Base-by-base conservation (phyloP, 2,888 invertebrate genomes). In the Phyllotreta cruciferae region DNA sequence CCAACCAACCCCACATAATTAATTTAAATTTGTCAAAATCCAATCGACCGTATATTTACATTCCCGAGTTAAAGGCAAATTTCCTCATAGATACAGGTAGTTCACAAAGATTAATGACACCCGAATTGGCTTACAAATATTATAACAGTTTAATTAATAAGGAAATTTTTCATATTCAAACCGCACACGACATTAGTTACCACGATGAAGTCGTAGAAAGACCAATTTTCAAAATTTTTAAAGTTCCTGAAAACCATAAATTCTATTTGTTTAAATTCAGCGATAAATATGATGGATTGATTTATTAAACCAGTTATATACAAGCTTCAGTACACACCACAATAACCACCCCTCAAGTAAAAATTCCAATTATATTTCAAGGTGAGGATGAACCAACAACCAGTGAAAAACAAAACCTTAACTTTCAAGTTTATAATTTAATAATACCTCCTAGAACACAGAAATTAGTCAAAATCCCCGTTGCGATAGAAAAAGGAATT, bases 221-320 rank as follows among this genome's bases (percentile, higher is more conserved):
- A n/a, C 49, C 49, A 10, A 9, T 49, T 24, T 49, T 14, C 24
- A n/a, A 47, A 8, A 47, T 47, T 47, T 47, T 47, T 14, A 47
- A 47, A 6, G 24, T 47, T 13, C 24, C 24, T 10, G 47, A 9
- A 24, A 47, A 8, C 9, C 24, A 47, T 10, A 47, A 47, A 47
- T 47, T 47, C 6, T 10, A 47, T 13, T n/a, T 47, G 9, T 47
- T 24, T 47, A 24, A 47, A 1, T 0, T 7, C 6, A 6, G 24
- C 6, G 24, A 47, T n/a, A 45, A 45, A 45, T 45, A 45, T 13
- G 9, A 45, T 11, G 14, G 10, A 6, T 9, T 45, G 24, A 14
- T 47, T 14, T 24, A 7, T 35, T 47, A 34, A 13, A n/a, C 8
- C n/a, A 45, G n/a, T 11, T 45, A n/a, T n/a, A n/a, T n/a, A 45